phyloP scores from a whole-genome alignment of 1,140 invertebrate species.

The Laodelphax striatellus region DNA sequence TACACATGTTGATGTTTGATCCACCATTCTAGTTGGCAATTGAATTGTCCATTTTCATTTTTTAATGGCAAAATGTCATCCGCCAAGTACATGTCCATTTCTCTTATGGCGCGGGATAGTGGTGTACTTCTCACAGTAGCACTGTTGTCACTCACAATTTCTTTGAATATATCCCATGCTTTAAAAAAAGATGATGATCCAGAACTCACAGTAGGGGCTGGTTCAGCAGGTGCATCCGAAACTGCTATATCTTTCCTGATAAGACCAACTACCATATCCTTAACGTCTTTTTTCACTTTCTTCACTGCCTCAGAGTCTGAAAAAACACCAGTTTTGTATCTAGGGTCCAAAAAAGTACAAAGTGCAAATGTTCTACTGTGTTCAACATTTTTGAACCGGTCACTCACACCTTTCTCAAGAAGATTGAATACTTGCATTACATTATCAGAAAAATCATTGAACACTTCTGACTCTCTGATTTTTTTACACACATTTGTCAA shows the following conservation, averaged over 20 bases:
- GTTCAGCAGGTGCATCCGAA: too few species aligned
- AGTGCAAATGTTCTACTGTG: not conserved
- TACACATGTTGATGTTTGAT: not conserved
- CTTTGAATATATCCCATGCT: not conserved
- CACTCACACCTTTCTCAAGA: too few species aligned
- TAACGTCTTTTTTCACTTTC: too few species aligned
- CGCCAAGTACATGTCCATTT: not conserved
- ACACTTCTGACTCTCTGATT: too few species aligned
- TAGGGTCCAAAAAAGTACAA: not conserved
- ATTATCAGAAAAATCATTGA: too few species aligned
- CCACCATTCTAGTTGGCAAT: not conserved
- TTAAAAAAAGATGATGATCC: not conserved
- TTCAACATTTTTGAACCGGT: not conserved
- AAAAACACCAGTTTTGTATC: not conserved
- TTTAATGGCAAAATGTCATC: not conserved
- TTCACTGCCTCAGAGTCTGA: too few species aligned
- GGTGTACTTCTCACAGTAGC: not conserved
- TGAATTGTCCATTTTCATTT: not conserved
- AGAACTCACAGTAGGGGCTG: not conserved
- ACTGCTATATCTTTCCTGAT: too few species aligned
- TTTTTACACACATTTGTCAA: too few species aligned
- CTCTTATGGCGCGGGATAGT: too few species aligned
- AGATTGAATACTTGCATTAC: too few species aligned
- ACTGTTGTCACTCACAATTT: not conserved
- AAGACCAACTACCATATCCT: too few species aligned